Evolutionary conservation across 2,113 vertebrate species (phyloP).

Genomic region (Lanius ludovicianus): DNA sequence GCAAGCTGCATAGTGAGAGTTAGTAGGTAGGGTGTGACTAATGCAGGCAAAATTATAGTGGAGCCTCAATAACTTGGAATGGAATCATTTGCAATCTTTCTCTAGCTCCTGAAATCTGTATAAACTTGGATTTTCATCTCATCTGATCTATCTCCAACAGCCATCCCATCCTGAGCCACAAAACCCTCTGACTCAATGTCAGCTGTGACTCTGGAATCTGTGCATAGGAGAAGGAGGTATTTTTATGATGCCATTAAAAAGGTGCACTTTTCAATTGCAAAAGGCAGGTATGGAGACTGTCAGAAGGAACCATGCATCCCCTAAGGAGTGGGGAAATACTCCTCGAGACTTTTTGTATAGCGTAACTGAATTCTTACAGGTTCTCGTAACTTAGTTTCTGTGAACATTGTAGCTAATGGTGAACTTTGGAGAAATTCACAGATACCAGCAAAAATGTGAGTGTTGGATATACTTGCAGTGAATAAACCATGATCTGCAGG

Average conservation of each 20-base stretch:
- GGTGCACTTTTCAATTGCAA: not conserved
- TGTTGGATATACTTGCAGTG: not conserved
- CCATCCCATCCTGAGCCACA: not conserved
- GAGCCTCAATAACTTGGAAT: not conserved
- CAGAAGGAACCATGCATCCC: not conserved
- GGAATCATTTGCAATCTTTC: not conserved
- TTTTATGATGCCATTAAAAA: not conserved
- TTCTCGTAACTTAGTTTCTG: not conserved
- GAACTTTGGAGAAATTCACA: not conserved
- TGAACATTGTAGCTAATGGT: not conserved
- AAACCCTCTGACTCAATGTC: not conserved
- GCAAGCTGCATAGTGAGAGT: not conserved
- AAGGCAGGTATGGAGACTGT: rapidly evolving
- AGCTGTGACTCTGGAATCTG: not conserved
- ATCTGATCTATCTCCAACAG: not conserved
- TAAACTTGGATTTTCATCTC: not conserved
- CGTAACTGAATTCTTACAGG: not conserved
- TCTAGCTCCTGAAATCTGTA: not conserved
- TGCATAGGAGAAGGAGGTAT: not conserved
- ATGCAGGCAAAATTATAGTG: not conserved
- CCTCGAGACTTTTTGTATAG: not conserved
- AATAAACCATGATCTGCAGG: not conserved
- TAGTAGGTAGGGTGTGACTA: not conserved
- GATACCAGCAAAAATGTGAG: not conserved
- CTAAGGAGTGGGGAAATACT: not conserved